Evolutionary conservation across 2,888 invertebrate species (phyloP).

Genomic region (Perithous albicinctus): DNA sequence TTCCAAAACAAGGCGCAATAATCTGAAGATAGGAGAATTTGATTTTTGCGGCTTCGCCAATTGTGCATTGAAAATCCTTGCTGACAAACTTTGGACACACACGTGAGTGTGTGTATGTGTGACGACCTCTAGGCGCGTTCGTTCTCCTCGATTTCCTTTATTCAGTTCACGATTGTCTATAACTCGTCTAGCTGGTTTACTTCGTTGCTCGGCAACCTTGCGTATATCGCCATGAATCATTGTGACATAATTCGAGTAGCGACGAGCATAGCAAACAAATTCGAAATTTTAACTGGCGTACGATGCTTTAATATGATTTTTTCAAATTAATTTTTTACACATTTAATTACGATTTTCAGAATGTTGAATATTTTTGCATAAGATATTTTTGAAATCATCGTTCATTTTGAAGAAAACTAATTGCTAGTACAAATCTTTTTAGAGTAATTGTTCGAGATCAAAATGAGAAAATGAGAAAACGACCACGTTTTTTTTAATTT

Average conservation of each 20-base stretch:
- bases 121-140: constrained; percentile 4
- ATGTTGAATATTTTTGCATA: too few relatives aligned
- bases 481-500: too few relatives aligned
- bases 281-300: background rate
- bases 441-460: too few relatives aligned
- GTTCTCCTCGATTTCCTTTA: constrained; percentile 40
- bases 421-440: too few relatives aligned
- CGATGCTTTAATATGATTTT: background rate
- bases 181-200: constrained; percentile 43
- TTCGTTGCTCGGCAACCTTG: constrained; percentile 28
- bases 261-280: background rate
- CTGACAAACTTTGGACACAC: background rate
- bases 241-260: constrained; percentile 27
- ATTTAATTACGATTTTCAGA: too few relatives aligned
- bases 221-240: constrained; percentile 19
- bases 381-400: too few relatives aligned
- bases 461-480: too few relatives aligned
- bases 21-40: background rate
- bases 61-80: background rate
- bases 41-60: background rate
- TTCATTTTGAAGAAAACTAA: too few relatives aligned
- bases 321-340: too few relatives aligned
- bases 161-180: constrained; percentile 47
- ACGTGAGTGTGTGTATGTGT: too few relatives aligned
- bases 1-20: background rate